These are phyloP conservation scores for Lophotriccus pileatus DNA, from an alignment of 2,797 vertebrate genomes.

Conservation along the genomic window DNA sequence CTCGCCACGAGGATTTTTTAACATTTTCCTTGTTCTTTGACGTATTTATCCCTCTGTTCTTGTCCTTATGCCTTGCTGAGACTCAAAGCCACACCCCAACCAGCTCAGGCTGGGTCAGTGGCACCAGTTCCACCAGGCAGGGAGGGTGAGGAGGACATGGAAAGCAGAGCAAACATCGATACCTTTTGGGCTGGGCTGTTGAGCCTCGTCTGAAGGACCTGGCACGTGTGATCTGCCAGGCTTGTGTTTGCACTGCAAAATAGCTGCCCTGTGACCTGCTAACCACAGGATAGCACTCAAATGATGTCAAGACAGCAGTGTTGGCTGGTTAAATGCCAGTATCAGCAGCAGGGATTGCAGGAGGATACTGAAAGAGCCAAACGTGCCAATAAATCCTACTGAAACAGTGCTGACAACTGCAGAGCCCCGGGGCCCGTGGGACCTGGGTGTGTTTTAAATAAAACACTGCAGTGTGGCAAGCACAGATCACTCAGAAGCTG, in stretches of 20 bases:
- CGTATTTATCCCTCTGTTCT: not conserved
- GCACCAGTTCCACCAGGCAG: not conserved
- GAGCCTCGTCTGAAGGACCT: not conserved
- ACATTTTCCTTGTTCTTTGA: not conserved
- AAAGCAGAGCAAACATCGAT: not conserved
- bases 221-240: not conserved
- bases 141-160: fast-evolving
- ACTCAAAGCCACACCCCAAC: not conserved
- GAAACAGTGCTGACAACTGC: not conserved
- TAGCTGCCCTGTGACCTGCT: not conserved
- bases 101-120: not conserved
- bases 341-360: not conserved
- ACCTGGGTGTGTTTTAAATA: not conserved
- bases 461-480: not conserved
- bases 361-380: not conserved
- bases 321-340: not conserved
- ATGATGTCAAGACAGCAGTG: not conserved
- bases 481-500: not conserved
- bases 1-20: not conserved
- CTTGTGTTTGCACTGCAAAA: not conserved
- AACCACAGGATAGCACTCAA: not conserved
- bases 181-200: not conserved
- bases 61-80: not conserved
- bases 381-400: not conserved
- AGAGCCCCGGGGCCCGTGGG: not conserved